These are phyloP conservation scores for Smittia aterrima DNA, from an alignment of 2,888 invertebrate species.

Conservation along the genomic window DNA sequence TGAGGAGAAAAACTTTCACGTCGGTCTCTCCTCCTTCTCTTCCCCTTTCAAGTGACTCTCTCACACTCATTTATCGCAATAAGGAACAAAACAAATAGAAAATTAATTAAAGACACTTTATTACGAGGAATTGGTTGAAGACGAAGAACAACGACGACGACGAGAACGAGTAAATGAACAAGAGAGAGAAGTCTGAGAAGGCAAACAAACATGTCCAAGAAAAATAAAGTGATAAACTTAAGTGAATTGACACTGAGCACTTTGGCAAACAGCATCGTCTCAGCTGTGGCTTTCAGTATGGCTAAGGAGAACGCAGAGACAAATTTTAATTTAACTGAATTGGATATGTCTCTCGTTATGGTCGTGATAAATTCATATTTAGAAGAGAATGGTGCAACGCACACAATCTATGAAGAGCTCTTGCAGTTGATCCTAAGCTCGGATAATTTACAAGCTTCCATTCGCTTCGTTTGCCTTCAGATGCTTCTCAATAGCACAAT, in stretches of 20 bases:
- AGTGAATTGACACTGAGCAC: slow-evolving; percentile 61
- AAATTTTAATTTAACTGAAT: slow-evolving; percentile 48
- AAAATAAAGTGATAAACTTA: slow-evolving; percentile 60
- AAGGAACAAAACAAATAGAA: slow-evolving; percentile 24
- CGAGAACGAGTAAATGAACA: neutral
- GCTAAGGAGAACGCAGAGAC: slow-evolving; percentile 53
- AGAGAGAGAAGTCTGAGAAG: neutral
- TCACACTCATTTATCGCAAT: neutral
- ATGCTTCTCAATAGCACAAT: slow-evolving; percentile 65
- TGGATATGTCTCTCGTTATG: slow-evolving; percentile 60
- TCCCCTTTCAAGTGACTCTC: too few relatives aligned
- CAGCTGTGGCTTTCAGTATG: slow-evolving; percentile 60
- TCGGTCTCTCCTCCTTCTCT: too few relatives aligned
- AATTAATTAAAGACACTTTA: slow-evolving; percentile 30
- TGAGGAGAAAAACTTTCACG: neutral
- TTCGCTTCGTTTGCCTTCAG: slow-evolving; percentile 65
- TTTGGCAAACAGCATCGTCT: slow-evolving; percentile 62
- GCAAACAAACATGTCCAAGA: slow-evolving; percentile 60
- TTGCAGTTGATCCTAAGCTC: slow-evolving; percentile 64
- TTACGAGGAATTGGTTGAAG: neutral
- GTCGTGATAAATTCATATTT: slow-evolving; percentile 62
- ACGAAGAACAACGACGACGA: neutral
- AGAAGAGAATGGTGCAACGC: slow-evolving; percentile 62
- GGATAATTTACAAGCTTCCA: slow-evolving; percentile 65
- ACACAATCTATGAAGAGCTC: slow-evolving; percentile 68